These are phyloP conservation scores for Tachypleus tridentatus DNA, from an alignment of 1,140 invertebrate genomes.

Conservation along the genomic window DNA sequence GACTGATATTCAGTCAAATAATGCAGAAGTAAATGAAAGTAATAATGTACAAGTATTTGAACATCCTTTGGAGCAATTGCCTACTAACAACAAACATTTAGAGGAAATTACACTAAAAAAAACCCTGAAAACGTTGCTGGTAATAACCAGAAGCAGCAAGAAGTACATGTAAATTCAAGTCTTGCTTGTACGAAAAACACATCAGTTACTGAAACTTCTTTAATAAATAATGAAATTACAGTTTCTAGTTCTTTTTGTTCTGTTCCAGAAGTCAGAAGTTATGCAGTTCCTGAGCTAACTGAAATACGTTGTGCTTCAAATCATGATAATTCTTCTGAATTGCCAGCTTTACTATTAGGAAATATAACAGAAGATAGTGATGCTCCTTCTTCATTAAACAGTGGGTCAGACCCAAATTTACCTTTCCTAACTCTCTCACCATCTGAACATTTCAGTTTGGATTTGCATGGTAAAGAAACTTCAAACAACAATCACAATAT, in stretches of 20 bases:
- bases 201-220: background rate
- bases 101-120: too few species aligned
- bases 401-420: constrained; percentile 5
- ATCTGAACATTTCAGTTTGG: background rate
- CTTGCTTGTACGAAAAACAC: background rate
- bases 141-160: background rate
- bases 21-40: too few species aligned
- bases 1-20: too few species aligned
- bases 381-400: constrained; percentile 1
- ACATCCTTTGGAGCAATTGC: too few species aligned
- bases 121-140: too few species aligned
- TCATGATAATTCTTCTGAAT: background rate
- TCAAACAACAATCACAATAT: background rate
- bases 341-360: constrained; percentile 5
- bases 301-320: background rate
- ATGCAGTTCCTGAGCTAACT: background rate
- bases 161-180: background rate
- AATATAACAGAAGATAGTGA: constrained; percentile 3
- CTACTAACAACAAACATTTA: too few species aligned
- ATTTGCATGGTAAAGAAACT: constrained; percentile 1
- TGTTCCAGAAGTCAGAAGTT: background rate
- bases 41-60: too few species aligned
- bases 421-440: constrained; percentile 5
- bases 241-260: background rate
- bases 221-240: background rate